Base-by-base conservation (phyloP, 2,888 invertebrate species). In the Chouioia cunea region DNA sequence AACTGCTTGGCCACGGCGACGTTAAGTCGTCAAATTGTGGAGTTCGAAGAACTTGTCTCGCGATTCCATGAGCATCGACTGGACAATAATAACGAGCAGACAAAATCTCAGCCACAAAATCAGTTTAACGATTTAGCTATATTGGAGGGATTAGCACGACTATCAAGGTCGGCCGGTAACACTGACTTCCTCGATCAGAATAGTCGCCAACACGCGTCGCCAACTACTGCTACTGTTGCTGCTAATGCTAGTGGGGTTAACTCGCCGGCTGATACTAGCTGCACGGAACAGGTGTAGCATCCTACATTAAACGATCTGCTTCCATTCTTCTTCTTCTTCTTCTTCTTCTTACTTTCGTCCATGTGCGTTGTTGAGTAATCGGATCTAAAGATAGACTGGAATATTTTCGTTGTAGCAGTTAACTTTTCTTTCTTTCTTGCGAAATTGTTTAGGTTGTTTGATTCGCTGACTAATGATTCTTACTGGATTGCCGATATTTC, bases 31-130 rank as follows among this genome's bases (percentile, higher is more conserved):
- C 86, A 85, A 77, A 82, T 86, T 75, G 80, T 82, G 78, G 86
- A 86, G 76, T 86, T 86, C 72, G 85, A 86, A 73, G 86, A 86
- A 75, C 79, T 86, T 72, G 82, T 85, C 23, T 83, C 83, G 71
- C 82, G 84, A 18, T 78, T 86, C 65, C 71, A 54, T 73, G 18
- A 60, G 74, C 36, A 36, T 12, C 36, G 36, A 10, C 36, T 36
- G 36, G 36, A 3, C 10, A 36, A 10, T 10, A 10, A 10, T 10
- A 57, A 66, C 66, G 27, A 59, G 66, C 70, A 73, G 43, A 56
- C 67, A 6, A 14, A 4, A 12, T 53, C 58, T 48, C 59, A 47
- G 43, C 67, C 59, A 18, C 72, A 52, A 16, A n/a, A n/a, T n/a
- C 70, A 46, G 1, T 57, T 56, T 23, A 23, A 62, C 43, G 58